Conservation (phyloP, 2,113 vertebrate species). For the Phalacrocorax brasilianus region DNA sequence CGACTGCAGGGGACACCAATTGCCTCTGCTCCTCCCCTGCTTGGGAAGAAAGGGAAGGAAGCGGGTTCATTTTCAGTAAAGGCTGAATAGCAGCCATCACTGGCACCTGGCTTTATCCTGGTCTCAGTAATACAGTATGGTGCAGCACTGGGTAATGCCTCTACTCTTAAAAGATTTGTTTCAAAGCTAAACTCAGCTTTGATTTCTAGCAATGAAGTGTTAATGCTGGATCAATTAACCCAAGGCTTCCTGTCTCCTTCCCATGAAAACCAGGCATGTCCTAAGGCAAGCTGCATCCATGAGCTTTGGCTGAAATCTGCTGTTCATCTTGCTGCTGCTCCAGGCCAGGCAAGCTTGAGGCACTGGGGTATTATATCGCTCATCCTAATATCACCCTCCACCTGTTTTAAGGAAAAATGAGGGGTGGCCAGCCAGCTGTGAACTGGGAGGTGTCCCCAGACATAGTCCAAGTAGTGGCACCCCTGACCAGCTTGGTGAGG, state of each 20-base stretch:
- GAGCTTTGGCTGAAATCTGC: not conserved
- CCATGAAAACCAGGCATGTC: not conserved
- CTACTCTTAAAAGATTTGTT: not conserved
- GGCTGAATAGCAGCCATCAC: not conserved
- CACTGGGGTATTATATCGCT: not conserved
- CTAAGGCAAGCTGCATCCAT: not conserved
- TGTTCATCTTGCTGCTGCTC: not conserved
- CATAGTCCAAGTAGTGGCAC: not conserved
- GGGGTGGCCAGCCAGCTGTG: not conserved
- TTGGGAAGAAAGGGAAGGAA: not conserved
- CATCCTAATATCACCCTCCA: not conserved
- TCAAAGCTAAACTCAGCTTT: not conserved
- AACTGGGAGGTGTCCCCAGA: not conserved
- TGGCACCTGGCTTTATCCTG: not conserved
- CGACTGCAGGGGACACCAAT: not conserved
- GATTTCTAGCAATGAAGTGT: not conserved
- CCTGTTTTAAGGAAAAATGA: not conserved
- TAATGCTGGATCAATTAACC: not conserved
- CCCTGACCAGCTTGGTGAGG: not conserved
- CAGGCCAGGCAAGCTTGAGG: fast-evolving
- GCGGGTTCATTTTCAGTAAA: not conserved
- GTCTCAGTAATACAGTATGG: not conserved
- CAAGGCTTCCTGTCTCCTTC: not conserved
- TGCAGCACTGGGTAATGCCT: not conserved
- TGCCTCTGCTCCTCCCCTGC: not conserved